Evolutionary conservation across 2,888 invertebrate genomes (phyloP).

Genomic region (Drosophila cognata): DNA sequence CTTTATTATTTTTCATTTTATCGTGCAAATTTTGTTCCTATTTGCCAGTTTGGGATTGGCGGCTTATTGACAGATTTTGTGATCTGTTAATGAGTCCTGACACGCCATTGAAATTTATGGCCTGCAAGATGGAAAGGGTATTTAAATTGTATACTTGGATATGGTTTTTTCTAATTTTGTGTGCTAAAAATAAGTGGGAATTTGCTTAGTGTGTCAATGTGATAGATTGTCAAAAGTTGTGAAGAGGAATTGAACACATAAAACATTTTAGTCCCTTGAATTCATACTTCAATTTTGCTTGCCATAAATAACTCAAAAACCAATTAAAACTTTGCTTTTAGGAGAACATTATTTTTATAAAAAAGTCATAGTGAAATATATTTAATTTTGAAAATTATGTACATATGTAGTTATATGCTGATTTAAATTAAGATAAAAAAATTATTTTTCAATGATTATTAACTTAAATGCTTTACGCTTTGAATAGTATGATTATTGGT

Average conservation of each 20-base stretch:
- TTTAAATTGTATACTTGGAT: background rate
- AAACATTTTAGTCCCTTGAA: background rate
- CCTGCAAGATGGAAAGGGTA: background rate
- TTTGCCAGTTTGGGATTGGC: slow-evolving; percentile 16
- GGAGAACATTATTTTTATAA: too few relatives aligned
- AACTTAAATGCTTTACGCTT: background rate
- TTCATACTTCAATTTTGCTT: background rate
- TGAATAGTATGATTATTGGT: background rate
- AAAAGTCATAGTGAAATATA: background rate
- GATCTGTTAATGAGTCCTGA: slow-evolving; percentile 20
- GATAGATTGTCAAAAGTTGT: background rate
- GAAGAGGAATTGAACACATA: background rate
- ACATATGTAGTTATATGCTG: too few relatives aligned
- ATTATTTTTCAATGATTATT: background rate
- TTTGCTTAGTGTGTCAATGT: background rate
- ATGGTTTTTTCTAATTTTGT: background rate
- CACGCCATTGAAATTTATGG: slow-evolving; percentile 13
- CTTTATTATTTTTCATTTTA: slow-evolving; percentile 28
- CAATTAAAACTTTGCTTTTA: too few relatives aligned
- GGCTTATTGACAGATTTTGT: slow-evolving; percentile 48
- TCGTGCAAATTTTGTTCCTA: slow-evolving; percentile 43
- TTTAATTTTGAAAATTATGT: too few relatives aligned
- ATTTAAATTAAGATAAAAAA: too few relatives aligned
- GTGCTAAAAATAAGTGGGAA: background rate
- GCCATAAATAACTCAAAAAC: background rate